Evolutionary conservation across 2,113 vertebrate genomes (phyloP).

Genomic region (Acrocephalus arundinaceus): DNA sequence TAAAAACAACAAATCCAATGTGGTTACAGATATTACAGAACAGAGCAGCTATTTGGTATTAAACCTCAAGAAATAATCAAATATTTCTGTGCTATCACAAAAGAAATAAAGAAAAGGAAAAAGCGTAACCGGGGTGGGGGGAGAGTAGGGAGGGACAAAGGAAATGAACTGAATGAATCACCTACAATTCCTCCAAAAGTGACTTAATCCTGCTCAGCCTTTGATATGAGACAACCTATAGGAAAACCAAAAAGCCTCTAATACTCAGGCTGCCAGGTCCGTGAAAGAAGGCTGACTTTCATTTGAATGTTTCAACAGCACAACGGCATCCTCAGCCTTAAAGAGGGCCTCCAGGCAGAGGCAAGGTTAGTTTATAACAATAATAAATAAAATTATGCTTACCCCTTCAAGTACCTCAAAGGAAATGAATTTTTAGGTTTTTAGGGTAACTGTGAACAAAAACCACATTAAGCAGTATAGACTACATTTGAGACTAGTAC

Average conservation of each 20-base stretch:
- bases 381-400: constrained; percentile 24
- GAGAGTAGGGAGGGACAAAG: not conserved
- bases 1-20: not conserved
- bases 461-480: not conserved
- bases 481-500: not conserved
- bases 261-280: not conserved
- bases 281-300: not conserved
- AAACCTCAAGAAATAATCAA: not conserved
- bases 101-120: not conserved
- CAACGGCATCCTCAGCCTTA: not conserved
- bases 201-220: not conserved
- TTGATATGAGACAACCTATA: not conserved
- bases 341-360: not conserved
- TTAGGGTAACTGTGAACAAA: not conserved
- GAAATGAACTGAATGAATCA: not conserved
- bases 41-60: not conserved
- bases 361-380: not conserved
- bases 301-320: not conserved
- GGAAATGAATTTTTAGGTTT: not conserved
- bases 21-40: not conserved
- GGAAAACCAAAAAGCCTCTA: not conserved
- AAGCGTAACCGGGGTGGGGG: rapidly evolving
- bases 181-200: not conserved
- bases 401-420: not conserved
- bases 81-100: not conserved